Base-by-base conservation (phyloP, 2,888 invertebrate genomes). In the Bembecia ichneumoniformis region DNA sequence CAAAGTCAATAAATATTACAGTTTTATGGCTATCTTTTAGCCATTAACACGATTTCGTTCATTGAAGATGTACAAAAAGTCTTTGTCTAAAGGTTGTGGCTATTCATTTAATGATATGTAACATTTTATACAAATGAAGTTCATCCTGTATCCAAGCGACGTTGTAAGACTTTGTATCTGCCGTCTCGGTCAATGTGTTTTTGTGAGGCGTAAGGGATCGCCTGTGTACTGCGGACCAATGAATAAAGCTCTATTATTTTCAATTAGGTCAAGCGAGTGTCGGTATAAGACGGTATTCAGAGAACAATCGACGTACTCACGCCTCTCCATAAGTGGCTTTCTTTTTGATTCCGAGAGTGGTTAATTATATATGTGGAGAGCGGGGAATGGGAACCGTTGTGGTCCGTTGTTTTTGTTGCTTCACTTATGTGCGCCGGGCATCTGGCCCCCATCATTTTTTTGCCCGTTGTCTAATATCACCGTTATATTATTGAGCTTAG, bases 181-280 rank as follows among this genome's bases (percentile, higher is more conserved):
- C 56, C 59, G 63, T 64, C 66, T 64, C 65, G 62, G 60, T 64
- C 74, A 64, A 74, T 73, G 63, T 70, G 68, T 78, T 75, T 72
- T 79, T 74, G 71, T 78, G 72, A 75, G 71, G 67, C 63, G 64
- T 9, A 66, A 67, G 74, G 74, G 74, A 74, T 72, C 71, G 16
- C 40, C 28, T 28, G 28, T 9, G 28, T 28, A 28, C 28, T 28
- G 40, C 40, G 59, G 63, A 59, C 65, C 69, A 70, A 68, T 72
- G 79, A 77, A 84, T 80, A 82, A 82, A 68, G 76, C 71, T 69
- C 78, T 74, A 84, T 87, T 86, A 87, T 84, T 80, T 82, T 80
- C 82, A 87, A 87, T 84, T 84, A 78, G 86, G 86, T 84, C 84
- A 87, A 76, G 77, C 65, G 76, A 67, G 74, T 75, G 75, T 74